Evolutionary conservation across 2,797 vertebrate species (phyloP).

Genomic region (Manis crassicaudata): DNA sequence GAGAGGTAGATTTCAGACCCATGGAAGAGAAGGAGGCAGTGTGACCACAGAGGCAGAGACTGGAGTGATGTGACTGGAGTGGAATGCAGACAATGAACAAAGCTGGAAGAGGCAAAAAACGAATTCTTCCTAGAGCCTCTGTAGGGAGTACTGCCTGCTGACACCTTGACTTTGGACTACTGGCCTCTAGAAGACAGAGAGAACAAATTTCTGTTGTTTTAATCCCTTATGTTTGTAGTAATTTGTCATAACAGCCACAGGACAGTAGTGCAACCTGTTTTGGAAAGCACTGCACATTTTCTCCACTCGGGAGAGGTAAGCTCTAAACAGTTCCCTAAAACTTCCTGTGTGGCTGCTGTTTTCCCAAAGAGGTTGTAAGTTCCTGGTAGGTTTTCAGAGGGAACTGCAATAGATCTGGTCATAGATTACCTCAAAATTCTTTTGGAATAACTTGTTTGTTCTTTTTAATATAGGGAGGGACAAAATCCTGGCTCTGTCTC

Average conservation of each 20-base stretch:
- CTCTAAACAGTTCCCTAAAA: neutral
- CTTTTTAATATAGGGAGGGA: constrained; percentile 32
- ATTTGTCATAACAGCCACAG: neutral
- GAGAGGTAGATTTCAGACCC: neutral
- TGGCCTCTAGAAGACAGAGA: neutral
- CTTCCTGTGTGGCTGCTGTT: neutral
- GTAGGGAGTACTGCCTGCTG: neutral
- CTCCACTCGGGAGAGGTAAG: neutral
- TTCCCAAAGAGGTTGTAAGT: neutral
- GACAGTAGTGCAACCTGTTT: neutral
- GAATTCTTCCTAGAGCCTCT: neutral
- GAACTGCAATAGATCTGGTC: neutral
- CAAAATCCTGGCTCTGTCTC: neutral
- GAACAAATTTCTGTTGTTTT: neutral
- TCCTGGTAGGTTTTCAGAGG: neutral
- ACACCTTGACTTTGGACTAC: constrained; percentile 8
- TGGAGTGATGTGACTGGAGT: neutral
- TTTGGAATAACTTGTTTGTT: neutral
- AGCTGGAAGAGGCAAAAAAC: neutral
- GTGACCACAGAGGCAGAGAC: neutral
- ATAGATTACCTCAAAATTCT: neutral
- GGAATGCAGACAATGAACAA: neutral
- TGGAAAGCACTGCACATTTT: neutral
- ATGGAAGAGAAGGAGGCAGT: neutral
- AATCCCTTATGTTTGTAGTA: neutral